Evolutionary conservation across 2,113 vertebrate genomes (phyloP).

Genomic region (Chionodraco myersi): DNA sequence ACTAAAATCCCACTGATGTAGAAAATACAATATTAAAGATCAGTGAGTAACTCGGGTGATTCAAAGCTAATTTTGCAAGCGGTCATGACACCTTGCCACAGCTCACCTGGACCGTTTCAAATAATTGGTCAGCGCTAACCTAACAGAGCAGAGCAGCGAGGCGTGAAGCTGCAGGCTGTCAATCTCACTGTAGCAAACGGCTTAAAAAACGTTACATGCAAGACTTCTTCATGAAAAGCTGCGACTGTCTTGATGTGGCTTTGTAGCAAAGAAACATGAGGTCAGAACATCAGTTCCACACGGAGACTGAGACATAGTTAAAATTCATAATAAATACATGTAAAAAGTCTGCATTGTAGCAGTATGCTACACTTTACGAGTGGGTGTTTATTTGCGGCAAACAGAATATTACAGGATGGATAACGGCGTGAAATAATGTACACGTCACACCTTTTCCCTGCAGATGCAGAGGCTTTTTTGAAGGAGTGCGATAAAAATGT

Average conservation of each 20-base stretch:
- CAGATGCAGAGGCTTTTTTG: not conserved
- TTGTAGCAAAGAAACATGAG: constrained; percentile 33
- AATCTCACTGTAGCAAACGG: constrained; percentile 20
- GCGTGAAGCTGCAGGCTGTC: not conserved
- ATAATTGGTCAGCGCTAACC: constrained; percentile 10
- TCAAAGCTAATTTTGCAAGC: constrained; percentile 14
- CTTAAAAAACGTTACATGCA: constrained; percentile 49
- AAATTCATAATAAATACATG: not conserved
- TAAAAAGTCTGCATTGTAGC: constrained; percentile 13
- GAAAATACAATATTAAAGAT: no score
- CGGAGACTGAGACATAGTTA: not conserved
- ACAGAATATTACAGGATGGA: constrained; percentile 6
- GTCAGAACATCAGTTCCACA: constrained; percentile 31
- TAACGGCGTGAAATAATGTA: constrained; percentile 3
- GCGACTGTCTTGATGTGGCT: not conserved
- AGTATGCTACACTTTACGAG: not conserved
- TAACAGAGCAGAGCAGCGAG: constrained; percentile 26
- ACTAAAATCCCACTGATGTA: no score
- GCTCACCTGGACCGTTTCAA: constrained; percentile 1
- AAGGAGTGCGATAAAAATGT: constrained; percentile 16
- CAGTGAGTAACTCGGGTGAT: constrained; percentile 9
- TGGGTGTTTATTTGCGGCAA: not conserved
- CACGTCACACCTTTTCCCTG: not conserved
- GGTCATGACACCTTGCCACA: not conserved
- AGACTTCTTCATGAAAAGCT: constrained; percentile 49